Percentiles rank a stretch among this genome's conserved stretches.
Conservation (phyloP, 2,888 invertebrate species). For the Hypolimnas misippus region DNA sequence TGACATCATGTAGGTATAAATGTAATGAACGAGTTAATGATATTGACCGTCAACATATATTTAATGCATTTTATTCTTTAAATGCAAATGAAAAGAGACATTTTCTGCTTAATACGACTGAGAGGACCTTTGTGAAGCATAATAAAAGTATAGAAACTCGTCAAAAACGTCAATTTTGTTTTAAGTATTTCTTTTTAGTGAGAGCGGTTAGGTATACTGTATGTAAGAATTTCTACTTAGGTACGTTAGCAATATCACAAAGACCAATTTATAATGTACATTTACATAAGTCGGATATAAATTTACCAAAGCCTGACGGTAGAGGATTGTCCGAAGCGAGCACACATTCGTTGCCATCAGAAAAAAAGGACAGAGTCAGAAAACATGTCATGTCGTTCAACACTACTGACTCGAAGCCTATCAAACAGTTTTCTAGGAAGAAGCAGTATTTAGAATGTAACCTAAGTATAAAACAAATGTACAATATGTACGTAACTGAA, state of each 20-base stretch:
- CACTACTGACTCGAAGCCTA: conserved; percentile 64
- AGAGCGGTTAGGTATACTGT: conserved; percentile 66
- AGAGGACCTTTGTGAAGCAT: conserved; percentile 63
- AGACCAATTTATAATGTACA: conserved; percentile 79
- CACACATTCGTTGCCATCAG: conserved; percentile 62
- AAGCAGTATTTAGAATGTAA: conserved; percentile 66
- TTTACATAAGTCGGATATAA: conserved; percentile 71
- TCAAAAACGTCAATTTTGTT: conserved; percentile 66
- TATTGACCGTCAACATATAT: conserved; percentile 68
- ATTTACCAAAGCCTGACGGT: conserved; percentile 76
- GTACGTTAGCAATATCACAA: conserved; percentile 75
- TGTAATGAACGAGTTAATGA: conserved; percentile 71
- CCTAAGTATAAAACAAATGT: conserved; percentile 73
- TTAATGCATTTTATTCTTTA: conserved; percentile 74
- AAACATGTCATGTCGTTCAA: conserved; percentile 67
- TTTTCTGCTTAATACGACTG: conserved; percentile 73
- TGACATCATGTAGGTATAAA: conserved; percentile 70
- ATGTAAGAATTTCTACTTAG: conserved; percentile 77
- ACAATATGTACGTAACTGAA: conserved; percentile 63
- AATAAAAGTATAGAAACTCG: conserved; percentile 50
- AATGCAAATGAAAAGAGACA: conserved; percentile 75
- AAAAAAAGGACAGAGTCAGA: conserved; percentile 68
- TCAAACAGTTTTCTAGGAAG: conserved; percentile 66
- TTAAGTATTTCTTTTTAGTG: conserved; percentile 73
- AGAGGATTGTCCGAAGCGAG: conserved; percentile 69